Base-by-base conservation (phyloP, 64 coral and sea anemone genomes). In the Acropora yongei region DNA sequence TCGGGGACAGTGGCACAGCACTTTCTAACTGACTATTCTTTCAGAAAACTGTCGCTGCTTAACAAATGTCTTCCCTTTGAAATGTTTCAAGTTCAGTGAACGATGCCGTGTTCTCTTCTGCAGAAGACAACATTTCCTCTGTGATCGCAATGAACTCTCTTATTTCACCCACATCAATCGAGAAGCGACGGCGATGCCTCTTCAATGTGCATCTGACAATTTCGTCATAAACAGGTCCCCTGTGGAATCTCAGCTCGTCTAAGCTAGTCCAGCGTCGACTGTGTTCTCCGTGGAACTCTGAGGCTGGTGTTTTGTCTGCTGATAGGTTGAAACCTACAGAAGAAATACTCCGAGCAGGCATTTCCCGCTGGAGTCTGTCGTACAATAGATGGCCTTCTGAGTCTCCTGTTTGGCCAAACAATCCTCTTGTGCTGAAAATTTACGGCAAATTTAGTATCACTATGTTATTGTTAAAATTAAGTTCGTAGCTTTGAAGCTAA, bases 131-230 rank as follows among this genome's bases (percentile, higher is more conserved):
- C 8, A 3, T 16, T 3, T 43, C 67, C 30, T 83, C 43, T 44
- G 8, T 83, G 80, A 83, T 10, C 13, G 57, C 80, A 63, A 83
- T 66, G 6, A 83, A 83, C 80, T 65, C 12, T 83, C 57, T 43
- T 14, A 66, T 41, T 45, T 84, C 41, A 48, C 80, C 80, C 80
- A 84, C 39, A 41, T 84, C 80, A 19, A 84, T 16, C 13, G 75
- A 77, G 45, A 77, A 77, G 75, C 75, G 75, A 17, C 75, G 44
- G 3, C 75, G 75, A 77, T 48, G 75, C 5, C 7, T 1, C 3
- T 13, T 3, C 14, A 13, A 48, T 48, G 43, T 44, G 42, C 44
- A 5, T 63, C 45, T 30, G 4, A 82, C 39, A n/a, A n/a, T n/a
- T 4, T 2, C 66, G 19, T 82, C 80, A 16, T 82, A 82, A 16